Base-by-base conservation (phyloP, 2,888 invertebrate species). In the Caenorhabditis sp. region DNA sequence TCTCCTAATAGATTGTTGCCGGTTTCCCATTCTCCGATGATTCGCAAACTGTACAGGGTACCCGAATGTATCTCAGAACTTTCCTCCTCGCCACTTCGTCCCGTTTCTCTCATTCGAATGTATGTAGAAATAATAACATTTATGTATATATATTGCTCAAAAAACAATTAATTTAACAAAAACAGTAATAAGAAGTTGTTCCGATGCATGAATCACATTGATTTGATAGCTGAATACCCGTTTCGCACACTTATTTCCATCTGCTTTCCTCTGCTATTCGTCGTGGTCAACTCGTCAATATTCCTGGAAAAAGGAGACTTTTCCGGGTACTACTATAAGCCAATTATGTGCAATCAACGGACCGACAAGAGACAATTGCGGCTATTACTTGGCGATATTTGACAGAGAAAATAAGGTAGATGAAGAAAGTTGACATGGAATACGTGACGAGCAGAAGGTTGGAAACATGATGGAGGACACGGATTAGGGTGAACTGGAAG, bases 1-100 rank as follows among this genome's bases (percentile, higher is more conserved):
- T 40, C 40, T 40, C 13, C 40, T 70, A 68, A 68, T 58, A 40
- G 18, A 24, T 32, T 28, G 8, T 50, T 47, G 68, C 80, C 58
- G 80, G 80, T 80, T 64, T 50, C 40, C 28, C 40, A n/a, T n/a
- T 40, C 28, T 72, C 69, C 71, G 72, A 80, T 72, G 72, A 72
- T 76, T 81, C 76, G 76, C 53, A 65, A 53, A 58, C 47, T 40
- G 40, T 51, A 79, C 71, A 80, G 72, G 80, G 80, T 80, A 22
- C 35, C 55, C 51, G 8, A 53, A 80, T 69, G 80, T 80, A 80
- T 80, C 80, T 80, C 80, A 50, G 55, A 13, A 26, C 35, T 18
- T 9, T 32, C 32, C 32, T 9, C 32, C 32, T 32, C n/a, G n/a
- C 9, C 32, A 32, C 4, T 6, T 32, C 32, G 4, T 51, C n/a